Evolutionary conservation across 2,888 invertebrate genomes (phyloP).

Genomic region (Ochropleura leucogaster): DNA sequence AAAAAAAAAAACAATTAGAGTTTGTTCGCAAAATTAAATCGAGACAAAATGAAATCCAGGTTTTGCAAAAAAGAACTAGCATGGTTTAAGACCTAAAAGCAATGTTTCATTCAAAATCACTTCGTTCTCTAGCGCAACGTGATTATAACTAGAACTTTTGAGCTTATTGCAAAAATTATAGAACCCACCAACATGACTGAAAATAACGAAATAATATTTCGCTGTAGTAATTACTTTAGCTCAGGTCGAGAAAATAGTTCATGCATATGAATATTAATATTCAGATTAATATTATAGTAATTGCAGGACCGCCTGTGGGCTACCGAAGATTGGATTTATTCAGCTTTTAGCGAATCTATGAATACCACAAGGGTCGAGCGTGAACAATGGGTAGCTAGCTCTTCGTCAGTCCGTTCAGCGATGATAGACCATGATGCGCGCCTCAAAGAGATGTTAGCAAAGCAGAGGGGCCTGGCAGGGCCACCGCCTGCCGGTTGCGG

Average conservation of each 20-base stretch:
- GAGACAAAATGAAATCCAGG: background rate
- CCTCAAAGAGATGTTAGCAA: too few relatives aligned
- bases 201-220: slow-evolving; percentile 3
- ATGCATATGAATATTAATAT: slow-evolving; percentile 9
- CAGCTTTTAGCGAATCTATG: too few relatives aligned
- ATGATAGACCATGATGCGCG: too few relatives aligned
- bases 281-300: slow-evolving; percentile 12
- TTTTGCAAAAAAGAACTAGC: background rate
- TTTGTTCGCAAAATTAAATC: background rate
- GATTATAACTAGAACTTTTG: slow-evolving; percentile 31
- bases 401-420: too few relatives aligned
- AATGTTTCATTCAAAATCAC: slow-evolving; percentile 28
- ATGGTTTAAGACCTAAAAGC: slow-evolving; percentile 11
- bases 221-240: slow-evolving; percentile 7
- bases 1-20: background rate
- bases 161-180: slow-evolving; percentile 34
- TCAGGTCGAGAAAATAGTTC: background rate
- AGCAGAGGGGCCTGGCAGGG: too few relatives aligned
- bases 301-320: too few relatives aligned
- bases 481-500: too few relatives aligned
- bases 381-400: too few relatives aligned
- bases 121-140: slow-evolving; percentile 4
- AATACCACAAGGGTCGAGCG: too few relatives aligned
- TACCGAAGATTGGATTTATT: too few relatives aligned
- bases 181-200: slow-evolving; percentile 1